Evolutionary conservation across 2,888 invertebrate species (phyloP).

Genomic region (Drosophila greeni): DNA sequence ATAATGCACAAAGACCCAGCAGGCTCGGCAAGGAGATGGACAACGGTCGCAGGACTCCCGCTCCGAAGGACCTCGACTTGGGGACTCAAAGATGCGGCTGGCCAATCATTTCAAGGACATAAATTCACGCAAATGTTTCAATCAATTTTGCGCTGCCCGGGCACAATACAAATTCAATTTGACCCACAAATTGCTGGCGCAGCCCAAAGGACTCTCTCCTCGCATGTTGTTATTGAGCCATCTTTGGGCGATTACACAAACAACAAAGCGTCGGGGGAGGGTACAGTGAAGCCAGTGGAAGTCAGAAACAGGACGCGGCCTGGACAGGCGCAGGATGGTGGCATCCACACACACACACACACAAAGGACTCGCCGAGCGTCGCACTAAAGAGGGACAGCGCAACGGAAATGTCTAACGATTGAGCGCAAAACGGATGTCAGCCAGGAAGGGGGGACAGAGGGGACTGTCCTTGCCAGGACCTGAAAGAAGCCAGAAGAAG

Average conservation of each 20-base stretch:
- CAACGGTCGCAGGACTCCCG: constrained; percentile 8
- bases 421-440: constrained; percentile 64
- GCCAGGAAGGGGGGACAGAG: constrained; percentile 25
- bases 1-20: constrained; percentile 59
- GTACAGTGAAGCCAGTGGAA: constrained; percentile 21
- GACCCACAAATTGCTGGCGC: constrained; percentile 70
- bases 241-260: constrained; percentile 70
- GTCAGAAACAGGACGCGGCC: constrained; percentile 29
- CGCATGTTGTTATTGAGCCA: constrained; percentile 68
- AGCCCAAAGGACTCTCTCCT: constrained; percentile 43
- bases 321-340: constrained; percentile 20
- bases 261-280: constrained; percentile 42
- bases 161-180: constrained; percentile 73
- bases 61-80: background rate
- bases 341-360: constrained; percentile 40
- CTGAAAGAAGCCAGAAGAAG: background rate
- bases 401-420: constrained; percentile 71
- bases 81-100: constrained; percentile 57
- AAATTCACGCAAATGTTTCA: constrained; percentile 72
- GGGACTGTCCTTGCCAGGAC: background rate
- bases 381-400: constrained; percentile 64
- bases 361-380: constrained; percentile 59
- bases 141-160: constrained; percentile 65
- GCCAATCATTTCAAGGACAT: constrained; percentile 72
- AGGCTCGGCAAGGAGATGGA: constrained; percentile 25